Percentiles rank a stretch among this genome's conserved stretches.
These are phyloP conservation scores for Drosophila formosana DNA, from an alignment of 2,888 invertebrate genomes.

Conservation along the genomic window DNA sequence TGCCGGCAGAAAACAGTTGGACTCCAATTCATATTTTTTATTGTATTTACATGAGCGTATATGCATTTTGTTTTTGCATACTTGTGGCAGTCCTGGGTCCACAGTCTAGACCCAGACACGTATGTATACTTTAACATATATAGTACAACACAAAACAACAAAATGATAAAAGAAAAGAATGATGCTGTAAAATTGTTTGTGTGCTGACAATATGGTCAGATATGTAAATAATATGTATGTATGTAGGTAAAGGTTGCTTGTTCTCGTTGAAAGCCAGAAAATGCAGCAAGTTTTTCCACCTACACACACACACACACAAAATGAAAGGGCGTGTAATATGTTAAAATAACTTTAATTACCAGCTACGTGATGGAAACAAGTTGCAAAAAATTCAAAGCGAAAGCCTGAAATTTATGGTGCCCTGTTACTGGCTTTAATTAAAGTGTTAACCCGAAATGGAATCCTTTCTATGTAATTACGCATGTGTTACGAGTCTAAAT, in stretches of 20 bases:
- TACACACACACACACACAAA: not conserved
- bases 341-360: conserved; percentile 70
- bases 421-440: conserved; percentile 43
- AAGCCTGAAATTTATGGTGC: conserved; percentile 31
- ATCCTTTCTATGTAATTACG: not conserved
- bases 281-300: conserved; percentile 47
- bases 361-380: conserved; percentile 41
- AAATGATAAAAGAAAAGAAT: conserved; percentile 24
- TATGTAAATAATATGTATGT: conserved; percentile 14
- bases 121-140: conserved; percentile 1
- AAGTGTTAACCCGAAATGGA: conserved; percentile 24
- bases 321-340: conserved; percentile 49
- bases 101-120: not conserved
- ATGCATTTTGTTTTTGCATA: conserved; percentile 24
- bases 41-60: not conserved
- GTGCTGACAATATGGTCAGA: conserved; percentile 37
- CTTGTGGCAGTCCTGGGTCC: conserved; percentile 24
- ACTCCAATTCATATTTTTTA: conserved; percentile 6
- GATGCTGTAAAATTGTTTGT: conserved; percentile 41
- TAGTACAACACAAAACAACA: conserved; percentile 22
- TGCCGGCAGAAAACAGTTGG: not conserved
- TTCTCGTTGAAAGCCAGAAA: conserved; percentile 44
- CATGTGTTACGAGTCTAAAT: not conserved
- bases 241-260: conserved; percentile 10
- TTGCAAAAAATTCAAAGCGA: conserved; percentile 9